Percentiles rank a stretch among this genome's conserved stretches.
Evolutionary conservation across 1,140 invertebrate species (phyloP).

Genomic region (Ectropis grisescens): DNA sequence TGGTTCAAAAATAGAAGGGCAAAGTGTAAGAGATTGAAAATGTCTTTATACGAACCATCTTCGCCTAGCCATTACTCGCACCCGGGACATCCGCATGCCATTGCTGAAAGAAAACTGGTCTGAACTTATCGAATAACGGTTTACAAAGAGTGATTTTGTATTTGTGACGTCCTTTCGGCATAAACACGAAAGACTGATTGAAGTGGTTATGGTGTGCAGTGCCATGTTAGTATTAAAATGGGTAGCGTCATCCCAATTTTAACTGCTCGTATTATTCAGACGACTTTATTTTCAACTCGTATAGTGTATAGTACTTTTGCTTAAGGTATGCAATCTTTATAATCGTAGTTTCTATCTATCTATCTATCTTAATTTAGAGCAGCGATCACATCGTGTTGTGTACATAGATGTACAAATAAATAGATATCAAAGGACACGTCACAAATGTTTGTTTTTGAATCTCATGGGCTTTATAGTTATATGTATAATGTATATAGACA

Average conservation of each 20-base stretch:
- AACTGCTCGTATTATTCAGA: constrained; percentile 33
- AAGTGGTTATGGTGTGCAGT: constrained; percentile 57
- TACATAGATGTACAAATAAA: constrained; percentile 20
- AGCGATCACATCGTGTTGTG: constrained; percentile 19
- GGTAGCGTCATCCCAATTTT: constrained; percentile 20
- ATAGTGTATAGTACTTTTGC: constrained; percentile 18
- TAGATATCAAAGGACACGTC: constrained; percentile 25
- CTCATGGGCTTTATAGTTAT: constrained; percentile 30
- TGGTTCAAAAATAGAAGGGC: constrained; percentile 97
- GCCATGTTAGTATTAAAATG: constrained; percentile 62
- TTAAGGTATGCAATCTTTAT: constrained; percentile 18
- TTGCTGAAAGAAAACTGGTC: constrained; percentile 55
- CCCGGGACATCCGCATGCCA: constrained; percentile 48
- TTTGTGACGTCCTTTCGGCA: constrained; percentile 26
- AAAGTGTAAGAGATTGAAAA: constrained; percentile 94
- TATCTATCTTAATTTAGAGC: too few species aligned
- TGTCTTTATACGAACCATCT: constrained; percentile 81
- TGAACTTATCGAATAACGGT: constrained; percentile 18
- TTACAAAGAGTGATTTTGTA: constrained; percentile 4
- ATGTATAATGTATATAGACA: constrained; percentile 36
- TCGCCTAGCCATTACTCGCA: constrained; percentile 63
- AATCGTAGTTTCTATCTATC: constrained; percentile 9
- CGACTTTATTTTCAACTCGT: constrained; percentile 24
- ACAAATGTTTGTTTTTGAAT: constrained; percentile 38
- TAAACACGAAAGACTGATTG: constrained; percentile 57